These are phyloP conservation scores for Sinonovacula constricta DNA, from an alignment of 1,140 invertebrate genomes.

Conservation along the genomic window DNA sequence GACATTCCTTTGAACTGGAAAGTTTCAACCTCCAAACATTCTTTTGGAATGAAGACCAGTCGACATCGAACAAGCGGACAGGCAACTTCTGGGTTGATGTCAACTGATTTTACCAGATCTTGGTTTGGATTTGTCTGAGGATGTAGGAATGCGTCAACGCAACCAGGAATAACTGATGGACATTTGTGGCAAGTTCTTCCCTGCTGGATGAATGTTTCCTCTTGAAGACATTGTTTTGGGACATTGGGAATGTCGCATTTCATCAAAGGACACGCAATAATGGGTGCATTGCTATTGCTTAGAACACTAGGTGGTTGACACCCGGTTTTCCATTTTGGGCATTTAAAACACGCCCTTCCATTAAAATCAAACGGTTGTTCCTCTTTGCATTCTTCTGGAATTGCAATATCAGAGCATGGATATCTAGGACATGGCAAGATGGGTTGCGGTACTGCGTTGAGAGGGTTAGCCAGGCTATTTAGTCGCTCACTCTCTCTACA, in stretches of 20 bases:
- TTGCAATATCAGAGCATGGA: conserved; percentile 3
- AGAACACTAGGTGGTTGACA: background rate
- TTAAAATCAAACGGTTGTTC: conserved; percentile 26
- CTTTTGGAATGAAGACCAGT: background rate
- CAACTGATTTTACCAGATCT: background rate
- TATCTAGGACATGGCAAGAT: conserved; percentile 16
- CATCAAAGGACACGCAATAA: conserved; percentile 16
- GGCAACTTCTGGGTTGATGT: background rate
- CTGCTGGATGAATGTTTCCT: conserved; percentile 6
- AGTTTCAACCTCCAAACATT: background rate
- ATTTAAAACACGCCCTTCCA: conserved; percentile 19
- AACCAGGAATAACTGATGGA: conserved; percentile 29
- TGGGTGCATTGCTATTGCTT: background rate
- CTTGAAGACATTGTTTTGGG: conserved; percentile 1
- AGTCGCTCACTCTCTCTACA: conserved; percentile 38
- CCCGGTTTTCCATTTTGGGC: conserved; percentile 2
- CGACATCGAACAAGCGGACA: background rate
- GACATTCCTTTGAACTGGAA: background rate
- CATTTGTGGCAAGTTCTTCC: conserved; percentile 28
- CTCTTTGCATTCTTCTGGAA: conserved; percentile 24
- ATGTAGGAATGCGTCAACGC: too few species aligned
- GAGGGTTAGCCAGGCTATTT: background rate
- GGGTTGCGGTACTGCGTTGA: background rate
- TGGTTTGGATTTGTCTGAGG: background rate
- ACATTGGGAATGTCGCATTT: conserved; percentile 13